Conservation (phyloP, 2,113 vertebrate genomes). For the Trematomus loennbergii region DNA sequence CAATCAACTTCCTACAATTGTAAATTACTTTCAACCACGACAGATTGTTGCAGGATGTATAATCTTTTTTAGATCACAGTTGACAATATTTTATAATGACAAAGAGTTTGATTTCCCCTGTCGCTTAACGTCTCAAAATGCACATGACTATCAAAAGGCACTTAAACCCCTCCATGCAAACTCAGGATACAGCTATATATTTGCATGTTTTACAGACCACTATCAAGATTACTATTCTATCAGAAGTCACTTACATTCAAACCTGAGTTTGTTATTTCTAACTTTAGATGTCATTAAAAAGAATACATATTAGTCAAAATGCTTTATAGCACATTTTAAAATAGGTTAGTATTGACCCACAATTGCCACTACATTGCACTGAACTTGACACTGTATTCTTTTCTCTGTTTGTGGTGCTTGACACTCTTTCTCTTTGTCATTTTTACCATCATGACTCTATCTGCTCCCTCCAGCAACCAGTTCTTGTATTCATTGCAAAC, state of each 20-base stretch:
- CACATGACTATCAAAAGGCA: neutral
- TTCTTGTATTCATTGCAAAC: slow-evolving; percentile 1
- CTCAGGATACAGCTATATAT: neutral
- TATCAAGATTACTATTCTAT: too few species aligned
- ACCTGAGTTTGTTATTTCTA: neutral
- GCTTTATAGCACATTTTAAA: neutral
- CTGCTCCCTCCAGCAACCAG: neutral
- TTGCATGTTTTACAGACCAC: neutral
- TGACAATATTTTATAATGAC: neutral
- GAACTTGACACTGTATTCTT: neutral
- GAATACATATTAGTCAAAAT: neutral
- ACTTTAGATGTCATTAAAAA: neutral
- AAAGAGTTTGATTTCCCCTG: neutral
- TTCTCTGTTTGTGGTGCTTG: neutral
- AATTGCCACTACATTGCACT: neutral
- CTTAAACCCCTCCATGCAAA: neutral
- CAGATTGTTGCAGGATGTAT: neutral
- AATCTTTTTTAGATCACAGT: neutral
- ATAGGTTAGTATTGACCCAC: neutral
- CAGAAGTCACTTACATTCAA: neutral
- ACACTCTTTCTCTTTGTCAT: neutral
- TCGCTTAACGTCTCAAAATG: too few species aligned
- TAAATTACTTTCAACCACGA: neutral
- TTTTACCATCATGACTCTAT: neutral
- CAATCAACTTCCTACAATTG: neutral